Conservation (phyloP, 1,140 invertebrate species). For the Zophobas atratus region DNA sequence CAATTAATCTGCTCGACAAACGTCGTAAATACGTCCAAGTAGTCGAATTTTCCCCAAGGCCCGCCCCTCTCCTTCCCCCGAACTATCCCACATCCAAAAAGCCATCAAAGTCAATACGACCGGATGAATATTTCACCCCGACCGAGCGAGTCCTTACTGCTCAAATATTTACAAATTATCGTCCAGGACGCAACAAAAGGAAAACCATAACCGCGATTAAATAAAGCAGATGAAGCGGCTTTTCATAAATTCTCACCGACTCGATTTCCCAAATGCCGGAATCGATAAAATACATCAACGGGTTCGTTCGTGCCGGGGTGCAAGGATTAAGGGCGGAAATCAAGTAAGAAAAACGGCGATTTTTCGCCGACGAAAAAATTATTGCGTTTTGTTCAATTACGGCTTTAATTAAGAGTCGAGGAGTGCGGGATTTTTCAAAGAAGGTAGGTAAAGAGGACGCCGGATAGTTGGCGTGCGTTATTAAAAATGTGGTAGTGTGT, state of each 20-base stretch:
- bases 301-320: background rate
- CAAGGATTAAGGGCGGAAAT: conserved; percentile 15
- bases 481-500: background rate
- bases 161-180: conserved; percentile 36
- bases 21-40: too few species aligned
- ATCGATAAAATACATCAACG: conserved; percentile 35
- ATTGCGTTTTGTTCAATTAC: background rate
- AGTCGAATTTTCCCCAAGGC: too few species aligned
- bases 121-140: conserved; percentile 17
- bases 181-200: background rate
- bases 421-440: background rate
- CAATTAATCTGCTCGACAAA: too few species aligned
- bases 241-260: background rate
- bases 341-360: background rate
- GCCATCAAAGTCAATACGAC: conserved; percentile 1
- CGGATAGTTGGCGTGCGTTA: too few species aligned
- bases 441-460: background rate
- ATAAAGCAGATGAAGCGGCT: background rate
- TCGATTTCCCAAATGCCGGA: conserved; percentile 22
- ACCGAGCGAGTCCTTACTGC: conserved; percentile 1
- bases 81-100: background rate
- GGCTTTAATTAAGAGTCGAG: background rate
- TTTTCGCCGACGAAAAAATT: background rate
- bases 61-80: too few species aligned
- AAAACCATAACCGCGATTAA: conserved; percentile 12